Conservation (phyloP, 2,113 vertebrate species). For the Ictalurus punctatus region DNA sequence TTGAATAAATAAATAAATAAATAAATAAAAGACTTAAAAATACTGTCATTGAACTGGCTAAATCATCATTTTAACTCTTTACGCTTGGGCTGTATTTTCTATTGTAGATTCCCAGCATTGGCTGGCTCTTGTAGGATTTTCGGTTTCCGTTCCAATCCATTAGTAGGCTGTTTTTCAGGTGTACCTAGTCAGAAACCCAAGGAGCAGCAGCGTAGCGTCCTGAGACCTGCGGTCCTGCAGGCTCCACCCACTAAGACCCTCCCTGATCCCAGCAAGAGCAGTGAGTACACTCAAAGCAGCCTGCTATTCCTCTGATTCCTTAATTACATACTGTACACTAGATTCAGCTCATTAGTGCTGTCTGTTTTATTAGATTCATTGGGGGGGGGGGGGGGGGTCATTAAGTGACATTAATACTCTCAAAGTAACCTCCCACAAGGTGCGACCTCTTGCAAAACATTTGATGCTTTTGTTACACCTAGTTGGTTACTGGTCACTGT, state of each 20-base stretch:
- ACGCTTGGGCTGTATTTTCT: not conserved
- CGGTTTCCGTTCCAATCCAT: constrained; percentile 53
- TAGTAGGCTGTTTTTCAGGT: constrained; percentile 76
- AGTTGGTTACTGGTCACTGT: not conserved
- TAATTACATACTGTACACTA: not conserved
- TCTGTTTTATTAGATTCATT: not conserved
- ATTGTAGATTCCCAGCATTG: not conserved
- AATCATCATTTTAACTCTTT: not conserved
- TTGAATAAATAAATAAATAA: not conserved
- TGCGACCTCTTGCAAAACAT: not conserved
- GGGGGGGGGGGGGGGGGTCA: rapidly evolving
- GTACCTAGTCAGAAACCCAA: constrained; percentile 96
- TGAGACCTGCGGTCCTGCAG: constrained; percentile 93
- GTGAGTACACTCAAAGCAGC: constrained; percentile 14
- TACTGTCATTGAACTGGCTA: not conserved
- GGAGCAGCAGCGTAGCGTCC: constrained; percentile 93
- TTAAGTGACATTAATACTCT: not conserved
- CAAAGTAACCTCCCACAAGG: not conserved
- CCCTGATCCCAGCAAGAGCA: constrained; percentile 81
- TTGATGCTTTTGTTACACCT: not conserved
- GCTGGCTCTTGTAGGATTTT: constrained; percentile 22
- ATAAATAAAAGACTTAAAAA: not conserved
- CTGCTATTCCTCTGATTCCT: not conserved
- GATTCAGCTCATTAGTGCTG: not conserved
- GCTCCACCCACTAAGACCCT: constrained; percentile 87